Conservation (phyloP, 2,888 invertebrate genomes). For the Drosophila mulleri region DNA sequence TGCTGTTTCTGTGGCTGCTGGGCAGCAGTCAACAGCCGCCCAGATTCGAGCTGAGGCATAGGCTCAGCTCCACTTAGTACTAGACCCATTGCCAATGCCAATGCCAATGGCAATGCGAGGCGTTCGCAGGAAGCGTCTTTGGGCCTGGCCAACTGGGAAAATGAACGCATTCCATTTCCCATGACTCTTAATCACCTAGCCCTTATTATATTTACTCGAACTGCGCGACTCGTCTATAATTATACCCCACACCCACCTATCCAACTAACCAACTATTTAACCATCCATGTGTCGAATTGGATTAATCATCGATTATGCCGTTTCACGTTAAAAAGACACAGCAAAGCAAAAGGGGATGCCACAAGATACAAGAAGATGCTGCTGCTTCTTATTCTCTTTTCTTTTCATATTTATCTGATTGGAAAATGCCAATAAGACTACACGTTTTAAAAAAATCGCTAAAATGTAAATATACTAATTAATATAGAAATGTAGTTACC, state of each 20-base stretch:
- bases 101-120: conserved; percentile 16
- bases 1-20: conserved; percentile 2
- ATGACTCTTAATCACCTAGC: conserved; percentile 76
- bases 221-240: conserved; percentile 55
- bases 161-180: conserved; percentile 75
- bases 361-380: not conserved
- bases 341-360: not conserved
- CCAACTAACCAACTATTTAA: conserved; percentile 41
- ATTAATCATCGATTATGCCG: conserved; percentile 60
- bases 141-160: conserved; percentile 69
- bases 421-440: not conserved
- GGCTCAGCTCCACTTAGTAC: conserved; percentile 37
- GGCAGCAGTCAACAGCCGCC: conserved; percentile 38
- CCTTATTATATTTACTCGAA: conserved; percentile 75
- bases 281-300: conserved; percentile 67
- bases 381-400: not conserved
- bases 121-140: conserved; percentile 27
- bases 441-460: not conserved
- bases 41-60: conserved; percentile 25
- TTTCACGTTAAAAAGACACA: conserved; percentile 12
- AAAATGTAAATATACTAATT: too few relatives aligned
- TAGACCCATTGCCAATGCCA: conserved; percentile 15
- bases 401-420: not conserved
- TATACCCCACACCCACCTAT: conserved; percentile 66
- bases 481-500: too few relatives aligned